Evolutionary conservation across 2,113 vertebrate species (phyloP), one percentile per base, ranked within the genome.

Genomic region (Lophius piscatorius): DNA sequence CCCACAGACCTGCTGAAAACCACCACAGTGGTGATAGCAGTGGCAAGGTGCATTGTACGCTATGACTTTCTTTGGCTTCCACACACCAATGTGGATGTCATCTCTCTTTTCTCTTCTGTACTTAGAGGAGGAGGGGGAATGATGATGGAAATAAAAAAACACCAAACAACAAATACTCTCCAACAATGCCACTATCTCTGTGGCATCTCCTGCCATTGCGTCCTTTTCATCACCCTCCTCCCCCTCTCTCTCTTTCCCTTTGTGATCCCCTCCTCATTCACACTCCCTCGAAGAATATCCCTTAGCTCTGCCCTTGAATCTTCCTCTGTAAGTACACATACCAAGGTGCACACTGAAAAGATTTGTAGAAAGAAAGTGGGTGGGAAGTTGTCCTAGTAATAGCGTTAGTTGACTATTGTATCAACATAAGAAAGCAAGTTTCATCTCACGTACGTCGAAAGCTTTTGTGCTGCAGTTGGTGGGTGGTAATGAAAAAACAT

Each of bases 231-330:
- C 66, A 58, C 55, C 55, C 74, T 75, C 69, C 51, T 80, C 72
- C 50, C n/a, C n/a, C n/a, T 28, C 35, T 59, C 62, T 57, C 50
- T 57, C 61, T 41, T 35, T 77, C 36, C 69, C 74, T 85, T 78
- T 85, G 78, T 85, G 78, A 68, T 11, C 39, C 59, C 58, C 36
- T 17, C 21, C 39, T 64, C 68, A 70, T 79, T 79, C 75, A 75
- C 60, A 72, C 60, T 84, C 62, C 68, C 74, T 81, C 78, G 67
- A 71, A 75, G 83, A 88, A 86, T 83, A 88, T 85, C 84, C 82
- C 80, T 88, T 80, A 85, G 72, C 74, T 79, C 62, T 82, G 87
- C 69, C 90, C 90, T 91, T 90, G 86, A 88, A 88, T 85, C 82
- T 78, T 84, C 83, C 85, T 85, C 78, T 42, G 17, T 71, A 71